phyloP scores from a whole-genome alignment of 2,888 invertebrate genomes.

The Thereva nobilitata region DNA sequence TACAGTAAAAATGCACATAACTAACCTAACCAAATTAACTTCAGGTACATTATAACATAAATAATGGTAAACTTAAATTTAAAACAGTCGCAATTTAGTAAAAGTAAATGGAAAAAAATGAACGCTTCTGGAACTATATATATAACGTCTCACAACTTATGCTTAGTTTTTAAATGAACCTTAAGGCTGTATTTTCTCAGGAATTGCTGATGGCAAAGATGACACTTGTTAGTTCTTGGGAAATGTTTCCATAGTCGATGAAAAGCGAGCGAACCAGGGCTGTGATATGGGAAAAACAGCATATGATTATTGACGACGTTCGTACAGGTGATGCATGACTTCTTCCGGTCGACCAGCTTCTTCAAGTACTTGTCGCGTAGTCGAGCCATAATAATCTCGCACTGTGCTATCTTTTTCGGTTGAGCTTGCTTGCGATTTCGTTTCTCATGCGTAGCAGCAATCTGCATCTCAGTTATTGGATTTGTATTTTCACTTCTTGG shows the following conservation, averaged over 20 bases:
- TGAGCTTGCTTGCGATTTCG: slow-evolving; percentile 59
- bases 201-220: slow-evolving; percentile 49
- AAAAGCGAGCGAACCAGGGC: slow-evolving; percentile 58
- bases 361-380: slow-evolving; percentile 58
- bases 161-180: slow-evolving; percentile 51
- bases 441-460: slow-evolving; percentile 24
- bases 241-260: slow-evolving; percentile 62
- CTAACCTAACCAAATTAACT: slow-evolving; percentile 29
- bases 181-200: slow-evolving; percentile 51
- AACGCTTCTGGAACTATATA: neutral
- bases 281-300: slow-evolving; percentile 57
- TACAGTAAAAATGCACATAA: slow-evolving; percentile 17
- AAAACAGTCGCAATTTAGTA: no score
- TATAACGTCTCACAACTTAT: slow-evolving; percentile 36
- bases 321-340: slow-evolving; percentile 52
- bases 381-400: slow-evolving; percentile 52
- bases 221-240: slow-evolving; percentile 44
- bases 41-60: slow-evolving; percentile 30
- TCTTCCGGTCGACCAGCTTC: slow-evolving; percentile 53
- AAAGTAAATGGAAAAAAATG: no score
- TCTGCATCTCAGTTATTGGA: slow-evolving; percentile 5
- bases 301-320: slow-evolving; percentile 22
- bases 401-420: slow-evolving; percentile 56
- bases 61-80: neutral
- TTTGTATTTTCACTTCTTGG: slow-evolving; percentile 46